Percentiles rank a stretch among this genome's conserved stretches.
Evolutionary conservation across 2,797 vertebrate genomes (phyloP).

Genomic region (Oreortyx pictus): DNA sequence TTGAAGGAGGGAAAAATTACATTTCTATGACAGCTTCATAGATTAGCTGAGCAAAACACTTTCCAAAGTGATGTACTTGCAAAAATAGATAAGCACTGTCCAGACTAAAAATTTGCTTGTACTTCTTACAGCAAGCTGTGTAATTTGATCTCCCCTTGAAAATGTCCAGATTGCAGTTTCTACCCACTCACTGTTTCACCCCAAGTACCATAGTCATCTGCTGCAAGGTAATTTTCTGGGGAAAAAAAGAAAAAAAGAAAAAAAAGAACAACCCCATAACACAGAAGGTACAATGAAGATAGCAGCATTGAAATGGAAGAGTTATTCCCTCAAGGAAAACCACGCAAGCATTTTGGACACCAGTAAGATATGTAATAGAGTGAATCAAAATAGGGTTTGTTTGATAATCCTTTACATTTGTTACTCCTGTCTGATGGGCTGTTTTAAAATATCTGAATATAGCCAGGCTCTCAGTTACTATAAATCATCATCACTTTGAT

Average conservation of each 20-base stretch:
- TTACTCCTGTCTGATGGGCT: background rate
- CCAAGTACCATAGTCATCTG: conserved; percentile 45
- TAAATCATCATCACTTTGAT: background rate
- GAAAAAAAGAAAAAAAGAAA: background rate
- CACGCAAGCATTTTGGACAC: conserved; percentile 6
- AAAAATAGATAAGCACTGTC: conserved; percentile 67
- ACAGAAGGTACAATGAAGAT: conserved; percentile 28
- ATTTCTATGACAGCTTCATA: conserved; percentile 78
- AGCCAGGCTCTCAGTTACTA: background rate
- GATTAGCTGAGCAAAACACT: conserved; percentile 78
- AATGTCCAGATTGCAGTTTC: conserved; percentile 57
- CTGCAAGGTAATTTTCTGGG: conserved; percentile 46
- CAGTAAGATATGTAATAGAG: conserved; percentile 18
- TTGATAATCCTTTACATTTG: background rate
- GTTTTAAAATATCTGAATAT: background rate
- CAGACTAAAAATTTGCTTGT: conserved; percentile 70
- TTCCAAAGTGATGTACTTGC: conserved; percentile 75
- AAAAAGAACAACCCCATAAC: background rate
- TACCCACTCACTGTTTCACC: conserved; percentile 47
- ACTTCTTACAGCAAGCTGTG: conserved; percentile 37
- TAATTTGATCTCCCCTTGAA: conserved; percentile 67
- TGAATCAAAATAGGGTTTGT: background rate
- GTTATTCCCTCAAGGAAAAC: conserved; percentile 37
- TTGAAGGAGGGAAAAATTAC: conserved; percentile 72
- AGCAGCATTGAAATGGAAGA: conserved; percentile 59